Percentiles rank a stretch among this genome's conserved stretches.
phyloP scores from a whole-genome alignment of 2,113 vertebrate species.

The Ophiodon elongatus region DNA sequence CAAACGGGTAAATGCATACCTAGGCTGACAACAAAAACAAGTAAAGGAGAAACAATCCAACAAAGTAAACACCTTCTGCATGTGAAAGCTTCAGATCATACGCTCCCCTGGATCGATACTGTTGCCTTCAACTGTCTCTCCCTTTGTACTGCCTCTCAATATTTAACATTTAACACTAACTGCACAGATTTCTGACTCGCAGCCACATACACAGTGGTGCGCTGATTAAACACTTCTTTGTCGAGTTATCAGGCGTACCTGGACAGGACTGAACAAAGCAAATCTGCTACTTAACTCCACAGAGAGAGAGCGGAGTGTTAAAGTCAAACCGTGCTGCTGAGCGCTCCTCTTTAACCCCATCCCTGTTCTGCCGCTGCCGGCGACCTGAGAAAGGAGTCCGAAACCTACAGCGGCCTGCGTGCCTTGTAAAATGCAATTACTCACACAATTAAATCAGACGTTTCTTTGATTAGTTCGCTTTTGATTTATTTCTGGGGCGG shows the following conservation, averaged over 20 bases:
- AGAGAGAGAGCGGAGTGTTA: slow-evolving; percentile 30
- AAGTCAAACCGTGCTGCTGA: slow-evolving; percentile 33
- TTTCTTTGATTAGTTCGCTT: slow-evolving; percentile 80
- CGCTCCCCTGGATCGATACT: slow-evolving; percentile 4
- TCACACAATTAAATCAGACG: slow-evolving; percentile 80
- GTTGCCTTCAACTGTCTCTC: slow-evolving; percentile 14
- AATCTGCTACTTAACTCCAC: slow-evolving; percentile 28
- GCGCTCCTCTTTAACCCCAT: slow-evolving; percentile 45
- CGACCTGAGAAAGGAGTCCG: slow-evolving; percentile 38
- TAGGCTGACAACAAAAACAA: neutral
- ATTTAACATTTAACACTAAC: slow-evolving; percentile 23
- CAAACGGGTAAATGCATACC: neutral
- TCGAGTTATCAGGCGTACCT: slow-evolving; percentile 22
- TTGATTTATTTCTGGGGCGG: slow-evolving; percentile 74
- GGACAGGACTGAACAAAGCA: slow-evolving; percentile 2
- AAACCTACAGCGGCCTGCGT: slow-evolving; percentile 56
- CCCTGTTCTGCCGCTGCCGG: slow-evolving; percentile 9
- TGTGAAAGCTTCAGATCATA: slow-evolving; percentile 1
- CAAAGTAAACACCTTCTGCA: neutral
- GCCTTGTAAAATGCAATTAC: slow-evolving; percentile 77
- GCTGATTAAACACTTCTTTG: slow-evolving; percentile 33
- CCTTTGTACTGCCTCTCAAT: slow-evolving; percentile 12
- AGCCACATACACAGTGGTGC: neutral
- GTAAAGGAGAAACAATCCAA: neutral
- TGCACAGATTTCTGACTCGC: neutral